Percentiles rank a stretch among this genome's conserved stretches.
Evolutionary conservation across 2,797 vertebrate species (phyloP).

Genomic region (Hylomyscus alleni): DNA sequence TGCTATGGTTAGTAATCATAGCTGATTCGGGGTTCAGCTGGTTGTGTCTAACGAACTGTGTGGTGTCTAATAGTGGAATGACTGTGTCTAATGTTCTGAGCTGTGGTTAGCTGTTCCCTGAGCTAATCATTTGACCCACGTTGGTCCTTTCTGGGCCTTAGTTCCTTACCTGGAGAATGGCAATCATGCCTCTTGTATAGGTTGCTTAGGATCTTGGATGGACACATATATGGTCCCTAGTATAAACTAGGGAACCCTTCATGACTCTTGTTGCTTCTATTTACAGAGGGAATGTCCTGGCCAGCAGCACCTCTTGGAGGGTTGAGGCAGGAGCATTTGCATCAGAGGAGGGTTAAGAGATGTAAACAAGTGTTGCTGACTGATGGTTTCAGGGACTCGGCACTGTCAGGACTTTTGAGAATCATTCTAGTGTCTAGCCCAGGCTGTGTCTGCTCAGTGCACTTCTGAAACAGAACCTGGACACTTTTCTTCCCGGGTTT

Average conservation of each 20-base stretch:
- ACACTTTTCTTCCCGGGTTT: not conserved
- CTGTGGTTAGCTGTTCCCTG: not conserved
- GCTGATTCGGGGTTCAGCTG: not conserved
- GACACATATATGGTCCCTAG: not conserved
- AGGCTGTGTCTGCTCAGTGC: not conserved
- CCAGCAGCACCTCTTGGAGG: not conserved
- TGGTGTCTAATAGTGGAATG: not conserved
- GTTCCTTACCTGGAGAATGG: not conserved
- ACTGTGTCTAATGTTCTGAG: not conserved
- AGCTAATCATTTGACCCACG: not conserved
- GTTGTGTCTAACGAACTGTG: not conserved
- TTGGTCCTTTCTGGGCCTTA: not conserved
- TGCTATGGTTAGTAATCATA: not conserved
- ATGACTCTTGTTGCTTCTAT: not conserved
- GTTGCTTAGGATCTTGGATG: not conserved
- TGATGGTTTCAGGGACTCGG: not conserved
- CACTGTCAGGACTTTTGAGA: not conserved
- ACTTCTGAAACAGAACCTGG: conserved; percentile 11
- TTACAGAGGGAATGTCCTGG: not conserved
- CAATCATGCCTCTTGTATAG: not conserved
- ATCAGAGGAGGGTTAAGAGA: not conserved
- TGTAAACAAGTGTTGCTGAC: not conserved
- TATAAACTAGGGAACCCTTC: no score
- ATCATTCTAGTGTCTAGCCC: not conserved
- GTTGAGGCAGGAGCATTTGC: not conserved